Evolutionary conservation across 1,140 invertebrate species (phyloP).

Genomic region (Globodera ellingtonae): DNA sequence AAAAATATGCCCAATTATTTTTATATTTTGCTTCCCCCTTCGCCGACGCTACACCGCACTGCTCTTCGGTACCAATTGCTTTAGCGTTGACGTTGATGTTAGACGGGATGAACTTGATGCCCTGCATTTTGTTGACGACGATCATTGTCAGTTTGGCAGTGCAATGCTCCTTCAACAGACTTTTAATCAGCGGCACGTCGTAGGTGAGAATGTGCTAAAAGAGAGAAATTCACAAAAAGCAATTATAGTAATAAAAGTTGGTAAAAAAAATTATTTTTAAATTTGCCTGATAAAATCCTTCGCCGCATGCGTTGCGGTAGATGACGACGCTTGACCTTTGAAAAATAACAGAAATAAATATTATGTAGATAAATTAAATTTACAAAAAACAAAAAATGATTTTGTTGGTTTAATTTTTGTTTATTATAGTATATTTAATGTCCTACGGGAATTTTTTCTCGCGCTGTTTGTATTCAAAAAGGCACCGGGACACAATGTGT

Average conservation of each 20-base stretch:
- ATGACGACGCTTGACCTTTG: constrained; percentile 19
- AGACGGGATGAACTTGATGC: background rate
- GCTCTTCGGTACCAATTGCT: background rate
- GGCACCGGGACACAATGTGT: background rate
- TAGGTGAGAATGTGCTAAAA: constrained; percentile 22
- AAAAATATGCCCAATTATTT: background rate
- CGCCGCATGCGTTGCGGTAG: constrained; percentile 28
- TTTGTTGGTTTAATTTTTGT: background rate
- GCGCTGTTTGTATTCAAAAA: background rate
- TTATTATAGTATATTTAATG: background rate
- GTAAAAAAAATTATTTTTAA: background rate
- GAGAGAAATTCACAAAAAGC: background rate
- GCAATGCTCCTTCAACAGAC: background rate
- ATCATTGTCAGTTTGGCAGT: constrained; percentile 14
- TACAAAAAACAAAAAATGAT: background rate
- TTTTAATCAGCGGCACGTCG: constrained; percentile 24
- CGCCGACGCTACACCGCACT: too few species aligned
- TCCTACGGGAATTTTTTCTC: background rate
- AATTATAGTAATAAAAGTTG: background rate
- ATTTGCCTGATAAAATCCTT: constrained; percentile 11
- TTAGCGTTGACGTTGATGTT: constrained; percentile 9
- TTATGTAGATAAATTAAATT: background rate
- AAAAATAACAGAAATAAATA: background rate
- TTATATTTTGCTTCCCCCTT: background rate
- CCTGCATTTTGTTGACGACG: constrained; percentile 31